Percentiles rank a stretch among this genome's conserved stretches.
Conservation (phyloP, 2,888 invertebrate species). For the Brachynemurus nebulosus region DNA sequence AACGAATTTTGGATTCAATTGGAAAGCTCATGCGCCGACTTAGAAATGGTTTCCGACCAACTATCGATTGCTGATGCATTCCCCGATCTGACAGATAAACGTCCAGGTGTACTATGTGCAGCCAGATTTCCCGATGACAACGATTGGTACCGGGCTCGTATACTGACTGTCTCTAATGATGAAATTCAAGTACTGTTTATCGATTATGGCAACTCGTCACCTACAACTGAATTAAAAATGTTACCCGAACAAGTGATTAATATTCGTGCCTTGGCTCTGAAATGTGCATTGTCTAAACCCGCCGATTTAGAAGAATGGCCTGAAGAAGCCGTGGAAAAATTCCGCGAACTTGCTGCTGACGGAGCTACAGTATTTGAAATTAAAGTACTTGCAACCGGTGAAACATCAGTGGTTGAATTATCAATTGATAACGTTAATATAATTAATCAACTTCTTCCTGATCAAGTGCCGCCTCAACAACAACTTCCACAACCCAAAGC, state of each 20-base stretch:
- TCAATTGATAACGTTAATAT: slow-evolving; percentile 46
- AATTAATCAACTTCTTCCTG: slow-evolving; percentile 36
- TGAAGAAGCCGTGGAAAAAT: slow-evolving; percentile 46
- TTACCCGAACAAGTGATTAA: slow-evolving; percentile 44
- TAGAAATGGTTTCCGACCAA: slow-evolving; percentile 46
- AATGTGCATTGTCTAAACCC: slow-evolving; percentile 42
- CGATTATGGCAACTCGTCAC: slow-evolving; percentile 55
- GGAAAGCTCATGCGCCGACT: slow-evolving; percentile 42
- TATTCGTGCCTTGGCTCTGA: slow-evolving; percentile 46
- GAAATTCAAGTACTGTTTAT: slow-evolving; percentile 48
- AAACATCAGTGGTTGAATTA: slow-evolving; percentile 50
- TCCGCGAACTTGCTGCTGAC: slow-evolving; percentile 50
- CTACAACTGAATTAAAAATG: slow-evolving; percentile 41
- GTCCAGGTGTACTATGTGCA: slow-evolving; percentile 47
- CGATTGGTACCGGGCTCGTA: slow-evolving; percentile 51
- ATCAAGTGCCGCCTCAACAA: slow-evolving; percentile 5
- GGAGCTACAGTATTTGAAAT: slow-evolving; percentile 57
- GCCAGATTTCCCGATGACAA: slow-evolving; percentile 51
- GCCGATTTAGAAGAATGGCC: slow-evolving; percentile 43
- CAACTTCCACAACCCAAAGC: slow-evolving; percentile 15
- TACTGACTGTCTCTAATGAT: slow-evolving; percentile 41
- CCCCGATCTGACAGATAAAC: slow-evolving; percentile 35
- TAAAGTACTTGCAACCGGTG: slow-evolving; percentile 49
- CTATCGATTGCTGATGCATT: slow-evolving; percentile 39
- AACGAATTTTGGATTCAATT: slow-evolving; percentile 63